Evolutionary conservation across 2,888 invertebrate genomes (phyloP), one percentile per base, ranked within the genome.

Genomic region (Eupithecia tripunctaria): DNA sequence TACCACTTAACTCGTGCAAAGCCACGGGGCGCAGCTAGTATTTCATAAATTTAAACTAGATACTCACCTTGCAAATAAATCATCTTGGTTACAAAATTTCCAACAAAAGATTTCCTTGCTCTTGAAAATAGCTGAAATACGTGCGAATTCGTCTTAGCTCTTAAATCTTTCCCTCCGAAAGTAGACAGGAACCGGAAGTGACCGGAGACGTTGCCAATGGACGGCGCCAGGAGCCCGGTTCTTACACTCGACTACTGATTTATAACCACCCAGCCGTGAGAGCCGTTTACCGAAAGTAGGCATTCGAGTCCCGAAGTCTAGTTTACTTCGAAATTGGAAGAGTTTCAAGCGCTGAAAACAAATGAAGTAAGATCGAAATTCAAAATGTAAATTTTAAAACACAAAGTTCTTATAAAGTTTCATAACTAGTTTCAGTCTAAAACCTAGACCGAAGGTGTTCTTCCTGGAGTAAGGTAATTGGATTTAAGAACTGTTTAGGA

Each of bases 131-230:
- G 60, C 60, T 60, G 8, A 60, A 60, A 29, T 60, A 60, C 60
- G 29, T 29, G 60, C 2, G 60, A 60, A 25, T 60, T 60, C 60
- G 27, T 29, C 60, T 60, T 29, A 67, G 36, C n/a, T 27, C 62
- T 68, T 56, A 47, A 67, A 71, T 66, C 67, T 71, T 67, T 38
- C 67, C 51, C 56, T 65, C 68, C 43, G 18, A 21, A 60, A 60
- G 60, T 60, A 56, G 72, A 68, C 68, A 64, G 72, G 25, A 21
- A 68, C 73, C 73, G 73, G 73, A 73, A 51, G 69, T 62, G 51
- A 63, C 69, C 56, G 69, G 73, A 70, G 66, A 73, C 66, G 68
- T 66, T 51, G 69, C 62, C 73, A 51, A 66, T 73, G 51, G 68
- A 21, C 62, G 69, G 69, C 69, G 62, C 62, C 69, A 29, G 56